A percentile compares a stretch with the other conserved stretches of the same genome.
Evolutionary conservation across 2,797 vertebrate species (phyloP).

Genomic region (Cyprinodon diabolis): DNA sequence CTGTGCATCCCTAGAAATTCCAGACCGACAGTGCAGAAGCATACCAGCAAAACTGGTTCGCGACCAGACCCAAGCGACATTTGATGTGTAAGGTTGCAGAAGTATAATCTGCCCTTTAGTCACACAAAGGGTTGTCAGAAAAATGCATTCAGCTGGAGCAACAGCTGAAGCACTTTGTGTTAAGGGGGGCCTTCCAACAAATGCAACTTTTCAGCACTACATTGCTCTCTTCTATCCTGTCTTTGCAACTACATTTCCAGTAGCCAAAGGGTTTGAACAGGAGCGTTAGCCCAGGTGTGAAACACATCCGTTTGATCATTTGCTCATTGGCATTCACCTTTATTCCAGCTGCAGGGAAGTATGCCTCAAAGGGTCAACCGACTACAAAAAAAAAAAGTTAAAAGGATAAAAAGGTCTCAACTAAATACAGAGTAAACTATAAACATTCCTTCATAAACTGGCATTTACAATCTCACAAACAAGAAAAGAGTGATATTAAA

Average conservation of each 20-base stretch:
- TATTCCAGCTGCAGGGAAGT: constrained; percentile 59
- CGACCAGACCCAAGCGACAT: too few relatives aligned
- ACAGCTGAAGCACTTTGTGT: constrained; percentile 77
- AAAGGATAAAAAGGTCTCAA: constrained; percentile 19
- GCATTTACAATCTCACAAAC: constrained; percentile 22
- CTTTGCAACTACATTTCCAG: constrained; percentile 58
- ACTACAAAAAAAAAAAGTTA: constrained; percentile 29
- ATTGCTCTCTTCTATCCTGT: constrained; percentile 56
- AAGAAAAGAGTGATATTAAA: constrained; percentile 18
- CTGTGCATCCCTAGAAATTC: too few relatives aligned
- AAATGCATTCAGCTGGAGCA: constrained; percentile 71
- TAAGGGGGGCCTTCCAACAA: constrained; percentile 64
- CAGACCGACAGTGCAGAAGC: too few relatives aligned
- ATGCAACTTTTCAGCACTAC: constrained; percentile 76
- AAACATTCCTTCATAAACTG: neutral
- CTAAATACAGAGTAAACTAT: constrained; percentile 16
- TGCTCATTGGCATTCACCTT: constrained; percentile 66
- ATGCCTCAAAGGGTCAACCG: constrained; percentile 22
- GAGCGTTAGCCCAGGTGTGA: constrained; percentile 21
- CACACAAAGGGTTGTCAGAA: constrained; percentile 71
- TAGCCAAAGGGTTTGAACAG: constrained; percentile 44
- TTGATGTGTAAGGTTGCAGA: too few relatives aligned
- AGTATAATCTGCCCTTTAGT: constrained; percentile 27
- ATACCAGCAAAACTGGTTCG: too few relatives aligned
- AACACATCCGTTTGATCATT: constrained; percentile 43